These are phyloP conservation scores for Heterodera carotae DNA, from an alignment of 1,140 invertebrate genomes.

Conservation along the genomic window DNA sequence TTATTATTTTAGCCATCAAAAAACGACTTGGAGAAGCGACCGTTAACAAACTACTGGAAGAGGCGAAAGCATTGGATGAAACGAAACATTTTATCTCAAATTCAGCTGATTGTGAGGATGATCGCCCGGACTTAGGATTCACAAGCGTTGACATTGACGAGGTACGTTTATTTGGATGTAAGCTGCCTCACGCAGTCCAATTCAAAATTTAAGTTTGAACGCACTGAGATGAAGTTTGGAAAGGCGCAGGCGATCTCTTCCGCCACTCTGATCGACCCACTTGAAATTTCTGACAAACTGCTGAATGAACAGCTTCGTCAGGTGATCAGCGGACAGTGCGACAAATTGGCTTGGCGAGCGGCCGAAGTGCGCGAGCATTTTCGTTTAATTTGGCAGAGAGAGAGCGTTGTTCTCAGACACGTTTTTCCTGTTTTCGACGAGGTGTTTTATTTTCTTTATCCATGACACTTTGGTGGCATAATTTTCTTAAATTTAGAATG, in stretches of 20 bases:
- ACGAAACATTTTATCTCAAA: background rate
- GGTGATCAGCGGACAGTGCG: slow-evolving; percentile 36
- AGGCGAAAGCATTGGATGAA: slow-evolving; percentile 4
- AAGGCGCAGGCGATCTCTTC: background rate
- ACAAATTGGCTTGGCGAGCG: slow-evolving; percentile 56
- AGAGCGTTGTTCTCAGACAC: slow-evolving; percentile 74
- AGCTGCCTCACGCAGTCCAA: too few relatives aligned
- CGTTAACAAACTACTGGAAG: slow-evolving; percentile 24
- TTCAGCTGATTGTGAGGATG: slow-evolving; percentile 21
- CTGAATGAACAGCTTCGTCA: slow-evolving; percentile 47
- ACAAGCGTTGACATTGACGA: background rate
- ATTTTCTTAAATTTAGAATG: slow-evolving; percentile 22
- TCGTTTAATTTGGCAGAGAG: slow-evolving; percentile 76
- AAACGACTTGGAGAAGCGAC: slow-evolving; percentile 13
- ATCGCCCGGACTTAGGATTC: slow-evolving; percentile 17
- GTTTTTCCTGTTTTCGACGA: slow-evolving; percentile 75
- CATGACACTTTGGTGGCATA: slow-evolving; percentile 33
- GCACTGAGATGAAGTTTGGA: background rate
- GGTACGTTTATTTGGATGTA: background rate
- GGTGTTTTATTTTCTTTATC: slow-evolving; percentile 42
- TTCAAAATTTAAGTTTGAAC: background rate
- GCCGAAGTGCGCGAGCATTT: slow-evolving; percentile 73
- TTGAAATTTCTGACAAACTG: slow-evolving; percentile 23
- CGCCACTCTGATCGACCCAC: slow-evolving; percentile 12
- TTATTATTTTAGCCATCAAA: background rate